Evolutionary conservation across 2,888 invertebrate species (phyloP), one percentile per base, ranked within the genome.

Genomic region (Dynastes grantii): DNA sequence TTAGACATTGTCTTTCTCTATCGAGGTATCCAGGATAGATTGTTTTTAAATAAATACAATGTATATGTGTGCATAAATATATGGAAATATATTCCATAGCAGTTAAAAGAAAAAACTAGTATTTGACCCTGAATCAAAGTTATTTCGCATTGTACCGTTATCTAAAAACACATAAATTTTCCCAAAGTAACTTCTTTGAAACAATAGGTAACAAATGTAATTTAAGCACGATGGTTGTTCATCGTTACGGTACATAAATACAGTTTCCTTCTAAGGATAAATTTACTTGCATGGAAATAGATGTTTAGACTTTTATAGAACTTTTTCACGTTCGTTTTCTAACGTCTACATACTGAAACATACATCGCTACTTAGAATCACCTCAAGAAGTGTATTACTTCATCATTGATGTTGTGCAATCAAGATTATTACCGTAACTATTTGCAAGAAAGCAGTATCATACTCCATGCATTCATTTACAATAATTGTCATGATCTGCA

Each of bases 391-490:
- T 11, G 27, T 63, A 5, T 32, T 63, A 32, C 11, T 32, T 63
- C 32, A 11, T 63, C 32, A 32, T 29, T 32, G 63, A 63, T 8
- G 63, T 63, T 63, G 63, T 63, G 63, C 32, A 63, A 63, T 63
- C 27, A 58, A 16, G 27, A 63, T 63, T 63, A 13, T 63, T 63
- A 13, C 32, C 32, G 29, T 63, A 63, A 63, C 29, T 32, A 63
- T 5, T 63, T 63, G 8, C 63, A 63, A 63, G 9, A 22, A 27
- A 61, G 13, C 29, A 13, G 63, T 27, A 63, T 29, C 27, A 13
- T 13, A 32, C 32, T 63, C 9, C 32, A 63, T 32, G 63, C 32
- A 32, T 11, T 13, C 22, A 22, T 58, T 32, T 63, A 63, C 27
- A 29, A 63, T 27, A 63, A 29, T 63, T 13, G 27, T 11, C 63